Base-by-base conservation (phyloP, 2,888 invertebrate species). In the Cantharis rufa region DNA sequence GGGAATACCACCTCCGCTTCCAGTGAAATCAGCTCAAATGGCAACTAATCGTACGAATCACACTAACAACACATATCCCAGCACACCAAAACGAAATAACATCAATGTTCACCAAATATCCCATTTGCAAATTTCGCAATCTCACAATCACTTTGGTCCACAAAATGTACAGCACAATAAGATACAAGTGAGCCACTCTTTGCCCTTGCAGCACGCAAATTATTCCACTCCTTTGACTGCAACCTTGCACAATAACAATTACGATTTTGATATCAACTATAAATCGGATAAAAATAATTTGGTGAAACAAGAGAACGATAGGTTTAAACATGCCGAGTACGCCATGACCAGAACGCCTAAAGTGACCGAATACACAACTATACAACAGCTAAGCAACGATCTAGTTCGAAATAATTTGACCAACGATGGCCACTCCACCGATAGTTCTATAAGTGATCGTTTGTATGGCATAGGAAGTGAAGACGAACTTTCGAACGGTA, bases 401-500 rank as follows among this genome's bases (percentile, higher is more conserved):
- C 78, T 85, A 76, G 79, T 81, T 73, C 83, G 84, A 76, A 82
- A 84, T 61, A 89, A 89, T 81, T 70, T 78, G 15, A 89, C 89
- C 28, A 84, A 88, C 10, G 90, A 91, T 80, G 89, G 89, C 11
- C 90, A 89, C 84, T 90, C 89, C 0, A 89, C 90, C 0, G 91
- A 91, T 71, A 90, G 89, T 84, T 90, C 90, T 2, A 87, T 90
- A 10, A 90, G 90, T 82, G 90, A 90, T 32, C 80, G 87, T 61
- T 81, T 86, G 15, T 87, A 87, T 78, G 81, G 85, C 5, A 80
- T 86, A 62, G 87, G 87, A 27, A 90, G 90, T 82, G 90, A 91
- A 86, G 92, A 92, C 81, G 92, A 92, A 82, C 81, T 91, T 16
- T 91, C 91, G 3, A 90, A 90, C 70, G 90, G 91, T 5, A 87